Conservation (phyloP, 2,888 invertebrate genomes). For the Spilarctia lutea region DNA sequence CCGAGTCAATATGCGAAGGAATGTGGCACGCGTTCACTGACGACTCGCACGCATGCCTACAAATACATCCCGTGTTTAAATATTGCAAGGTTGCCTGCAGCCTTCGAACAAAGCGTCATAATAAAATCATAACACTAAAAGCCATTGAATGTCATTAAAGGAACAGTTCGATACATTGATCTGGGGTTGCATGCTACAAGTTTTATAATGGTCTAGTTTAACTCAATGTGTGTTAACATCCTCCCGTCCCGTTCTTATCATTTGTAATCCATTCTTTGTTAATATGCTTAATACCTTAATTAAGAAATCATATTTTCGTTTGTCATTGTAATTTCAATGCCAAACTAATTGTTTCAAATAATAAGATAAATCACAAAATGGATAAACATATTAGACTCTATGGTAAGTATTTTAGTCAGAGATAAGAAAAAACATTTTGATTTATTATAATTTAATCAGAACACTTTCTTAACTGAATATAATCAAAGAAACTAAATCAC, state of each 20-base stretch:
- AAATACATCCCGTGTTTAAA: constrained; percentile 52
- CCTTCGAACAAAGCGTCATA: constrained; percentile 31
- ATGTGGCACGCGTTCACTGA: constrained; percentile 73
- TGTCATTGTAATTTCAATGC: not conserved
- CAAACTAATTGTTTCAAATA: not conserved
- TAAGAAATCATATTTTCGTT: not conserved
- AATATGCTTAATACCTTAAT: not conserved
- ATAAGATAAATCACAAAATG: not conserved
- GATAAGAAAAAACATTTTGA: no score
- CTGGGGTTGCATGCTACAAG: not conserved
- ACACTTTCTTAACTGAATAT: no score
- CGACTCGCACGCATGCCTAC: constrained; percentile 51
- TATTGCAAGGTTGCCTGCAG: constrained; percentile 45
- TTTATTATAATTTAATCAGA: no score
- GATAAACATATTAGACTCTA: no score
- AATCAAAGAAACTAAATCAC: no score
- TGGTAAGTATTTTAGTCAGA: no score
- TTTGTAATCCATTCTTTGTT: not conserved
- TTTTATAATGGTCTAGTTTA: not conserved
- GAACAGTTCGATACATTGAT: constrained; percentile 16
- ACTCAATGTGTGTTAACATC: not conserved
- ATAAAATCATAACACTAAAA: constrained; percentile 29
- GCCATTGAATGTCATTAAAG: constrained; percentile 11
- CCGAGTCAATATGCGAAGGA: constrained; percentile 76
- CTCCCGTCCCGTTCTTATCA: not conserved